Evolutionary conservation across 2,797 vertebrate genomes (phyloP).

Genomic region (Macropus fuliginosus): DNA sequence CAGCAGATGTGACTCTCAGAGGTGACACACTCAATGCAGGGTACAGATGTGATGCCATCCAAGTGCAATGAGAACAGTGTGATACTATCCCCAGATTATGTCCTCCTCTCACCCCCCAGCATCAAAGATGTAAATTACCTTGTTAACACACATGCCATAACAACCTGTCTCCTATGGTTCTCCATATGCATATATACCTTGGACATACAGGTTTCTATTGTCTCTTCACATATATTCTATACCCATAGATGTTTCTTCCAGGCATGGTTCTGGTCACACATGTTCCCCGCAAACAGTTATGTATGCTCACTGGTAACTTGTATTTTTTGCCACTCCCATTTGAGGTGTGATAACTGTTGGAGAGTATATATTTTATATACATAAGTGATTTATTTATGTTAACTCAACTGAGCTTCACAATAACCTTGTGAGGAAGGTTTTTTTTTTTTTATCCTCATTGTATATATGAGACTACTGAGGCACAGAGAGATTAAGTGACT

Average conservation of each 20-base stretch:
- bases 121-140: neutral
- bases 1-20: neutral
- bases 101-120: too few relatives aligned
- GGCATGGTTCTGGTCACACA: neutral
- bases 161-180: neutral
- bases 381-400: neutral
- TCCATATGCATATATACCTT: neutral
- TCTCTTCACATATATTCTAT: neutral
- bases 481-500: neutral
- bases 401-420: neutral
- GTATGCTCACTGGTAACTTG: neutral
- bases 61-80: neutral
- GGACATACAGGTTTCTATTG: neutral
- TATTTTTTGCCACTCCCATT: neutral
- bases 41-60: neutral
- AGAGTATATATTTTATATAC: too few relatives aligned
- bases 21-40: neutral
- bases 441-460: neutral
- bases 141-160: neutral
- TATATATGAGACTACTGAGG: neutral
- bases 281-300: neutral
- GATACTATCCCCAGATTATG: neutral
- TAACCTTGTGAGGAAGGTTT: neutral
- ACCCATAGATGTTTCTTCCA: neutral
- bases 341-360: neutral